phyloP scores from a whole-genome alignment of 2,113 vertebrate species.

The Aphelocoma coerulescens region DNA sequence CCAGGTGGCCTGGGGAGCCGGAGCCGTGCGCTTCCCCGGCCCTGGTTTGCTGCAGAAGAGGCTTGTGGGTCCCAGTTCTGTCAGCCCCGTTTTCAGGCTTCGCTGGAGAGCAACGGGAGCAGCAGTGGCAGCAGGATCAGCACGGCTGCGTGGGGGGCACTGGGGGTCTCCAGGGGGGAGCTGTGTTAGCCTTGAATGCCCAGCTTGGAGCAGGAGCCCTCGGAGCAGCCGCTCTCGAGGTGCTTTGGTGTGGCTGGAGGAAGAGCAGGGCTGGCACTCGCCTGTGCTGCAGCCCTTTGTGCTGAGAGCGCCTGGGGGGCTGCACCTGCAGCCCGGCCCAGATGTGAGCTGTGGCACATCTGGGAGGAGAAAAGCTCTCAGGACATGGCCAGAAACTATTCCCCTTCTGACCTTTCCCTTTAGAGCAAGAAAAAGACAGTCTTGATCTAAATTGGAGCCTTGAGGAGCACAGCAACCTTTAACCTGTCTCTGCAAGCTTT shows the following conservation, averaged over 20 bases:
- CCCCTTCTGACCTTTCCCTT: not conserved
- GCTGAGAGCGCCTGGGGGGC: not conserved
- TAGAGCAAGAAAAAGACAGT: not conserved
- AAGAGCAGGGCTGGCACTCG: not conserved
- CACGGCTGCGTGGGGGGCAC: rapidly evolving
- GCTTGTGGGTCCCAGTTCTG: not conserved
- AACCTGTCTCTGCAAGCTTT: not conserved
- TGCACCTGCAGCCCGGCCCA: not conserved
- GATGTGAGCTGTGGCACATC: not conserved
- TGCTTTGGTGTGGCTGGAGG: not conserved
- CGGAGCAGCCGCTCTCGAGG: not conserved
- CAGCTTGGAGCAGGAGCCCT: not conserved
- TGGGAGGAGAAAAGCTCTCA: not conserved
- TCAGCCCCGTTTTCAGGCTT: not conserved
- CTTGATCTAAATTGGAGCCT: not conserved
- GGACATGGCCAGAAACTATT: not conserved
- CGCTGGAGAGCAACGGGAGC: not conserved
- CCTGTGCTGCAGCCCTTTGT: not conserved
- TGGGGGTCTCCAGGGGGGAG: not conserved
- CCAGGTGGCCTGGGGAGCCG: not conserved
- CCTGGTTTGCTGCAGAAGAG: not conserved
- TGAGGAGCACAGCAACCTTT: not conserved
- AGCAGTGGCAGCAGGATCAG: not conserved
- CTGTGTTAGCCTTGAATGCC: not conserved
- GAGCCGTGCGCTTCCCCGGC: not conserved